A percentile compares a stretch with the other conserved stretches of the same genome.
phyloP scores from a whole-genome alignment of 64 coral and sea anemone genomes.

The Montipora sp. region DNA sequence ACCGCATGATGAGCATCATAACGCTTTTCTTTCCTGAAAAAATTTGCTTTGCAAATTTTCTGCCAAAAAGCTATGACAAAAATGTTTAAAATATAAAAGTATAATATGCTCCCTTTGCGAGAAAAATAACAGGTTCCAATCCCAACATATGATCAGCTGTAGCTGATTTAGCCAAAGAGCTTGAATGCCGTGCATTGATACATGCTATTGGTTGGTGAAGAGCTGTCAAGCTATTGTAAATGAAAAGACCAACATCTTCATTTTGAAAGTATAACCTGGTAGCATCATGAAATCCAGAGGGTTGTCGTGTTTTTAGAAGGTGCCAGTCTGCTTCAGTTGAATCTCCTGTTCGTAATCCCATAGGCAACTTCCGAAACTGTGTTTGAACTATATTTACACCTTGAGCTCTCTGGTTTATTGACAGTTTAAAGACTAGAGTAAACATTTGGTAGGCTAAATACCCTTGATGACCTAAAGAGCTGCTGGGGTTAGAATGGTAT shows the following conservation, averaged over 20 bases:
- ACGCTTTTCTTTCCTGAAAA: too few species aligned
- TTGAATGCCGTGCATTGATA: not conserved
- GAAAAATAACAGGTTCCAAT: not conserved
- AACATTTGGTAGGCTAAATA: too few species aligned
- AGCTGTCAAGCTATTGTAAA: not conserved
- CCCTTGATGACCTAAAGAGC: too few species aligned
- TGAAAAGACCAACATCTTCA: not conserved
- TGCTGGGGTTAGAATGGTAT: too few species aligned
- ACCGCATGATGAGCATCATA: too few species aligned
- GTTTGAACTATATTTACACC: conserved; percentile 2
- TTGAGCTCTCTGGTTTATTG: conserved; percentile 16
- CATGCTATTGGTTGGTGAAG: not conserved
- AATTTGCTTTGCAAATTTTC: too few species aligned
- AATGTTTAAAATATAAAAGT: too few species aligned
- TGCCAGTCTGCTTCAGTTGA: not conserved
- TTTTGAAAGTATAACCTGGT: not conserved
- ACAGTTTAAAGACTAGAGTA: too few species aligned
- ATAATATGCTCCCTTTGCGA: too few species aligned
- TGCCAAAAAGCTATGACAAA: too few species aligned
- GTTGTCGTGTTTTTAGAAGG: not conserved
- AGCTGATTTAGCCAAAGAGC: not conserved
- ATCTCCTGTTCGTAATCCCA: not conserved
- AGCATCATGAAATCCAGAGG: not conserved
- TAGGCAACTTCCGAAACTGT: not conserved
- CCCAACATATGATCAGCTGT: not conserved